Conservation (phyloP, 2,888 invertebrate species). For the Temnothorax ravouxi region DNA sequence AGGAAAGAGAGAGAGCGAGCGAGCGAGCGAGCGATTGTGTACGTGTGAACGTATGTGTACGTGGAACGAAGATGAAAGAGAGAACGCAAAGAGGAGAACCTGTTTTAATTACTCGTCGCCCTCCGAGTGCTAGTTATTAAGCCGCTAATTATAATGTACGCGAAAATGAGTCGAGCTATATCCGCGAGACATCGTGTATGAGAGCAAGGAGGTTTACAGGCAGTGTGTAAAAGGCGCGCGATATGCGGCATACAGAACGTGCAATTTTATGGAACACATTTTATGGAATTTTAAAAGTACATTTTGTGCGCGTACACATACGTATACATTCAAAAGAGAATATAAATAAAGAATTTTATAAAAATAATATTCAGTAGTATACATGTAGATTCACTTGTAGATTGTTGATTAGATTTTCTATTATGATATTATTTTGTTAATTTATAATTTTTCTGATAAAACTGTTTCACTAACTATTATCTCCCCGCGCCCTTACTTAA, state of each 20-base stretch:
- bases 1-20: slow-evolving; percentile 58
- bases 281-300: background rate
- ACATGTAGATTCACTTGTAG: background rate
- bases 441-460: background rate
- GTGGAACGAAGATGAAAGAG: slow-evolving; percentile 55
- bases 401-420: background rate
- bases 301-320: background rate
- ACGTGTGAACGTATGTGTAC: background rate
- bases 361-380: background rate
- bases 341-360: background rate
- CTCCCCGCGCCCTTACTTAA: background rate
- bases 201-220: slow-evolving; percentile 28
- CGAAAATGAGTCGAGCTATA: slow-evolving; percentile 81
- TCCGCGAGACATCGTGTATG: slow-evolving; percentile 53
- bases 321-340: background rate
- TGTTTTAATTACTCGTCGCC: slow-evolving; percentile 86
- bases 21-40: slow-evolving; percentile 46
- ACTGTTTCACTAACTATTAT: background rate
- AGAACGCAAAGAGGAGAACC: slow-evolving; percentile 70
- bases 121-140: slow-evolving; percentile 84
- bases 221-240: slow-evolving; percentile 4
- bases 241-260: background rate
- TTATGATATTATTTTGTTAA: background rate
- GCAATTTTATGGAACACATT: slow-evolving; percentile 21
- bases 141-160: slow-evolving; percentile 86